A percentile compares a stretch with the other conserved stretches of the same genome.
phyloP scores from a whole-genome alignment of 2,888 invertebrate species.

The Lasioglossum villosulum region DNA sequence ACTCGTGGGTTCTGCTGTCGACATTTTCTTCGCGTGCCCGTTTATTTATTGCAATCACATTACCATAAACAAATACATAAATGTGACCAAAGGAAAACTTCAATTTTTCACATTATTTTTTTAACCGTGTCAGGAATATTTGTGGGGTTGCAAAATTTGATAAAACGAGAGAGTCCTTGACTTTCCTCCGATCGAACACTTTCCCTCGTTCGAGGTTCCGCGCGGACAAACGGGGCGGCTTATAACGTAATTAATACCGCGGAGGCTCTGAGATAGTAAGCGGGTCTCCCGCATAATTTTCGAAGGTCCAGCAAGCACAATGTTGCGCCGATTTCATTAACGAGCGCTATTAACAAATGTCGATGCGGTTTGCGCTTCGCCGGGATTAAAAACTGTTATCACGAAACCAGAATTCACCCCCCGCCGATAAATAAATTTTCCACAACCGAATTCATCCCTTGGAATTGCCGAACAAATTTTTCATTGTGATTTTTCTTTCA shows the following conservation, averaged over 20 bases:
- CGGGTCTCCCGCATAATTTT: constrained; percentile 13
- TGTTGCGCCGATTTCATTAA: constrained; percentile 21
- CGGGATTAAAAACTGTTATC: constrained; percentile 7
- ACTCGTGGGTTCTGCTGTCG: not conserved
- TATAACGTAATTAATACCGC: constrained; percentile 2
- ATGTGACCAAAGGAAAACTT: not conserved
- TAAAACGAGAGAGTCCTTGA: not conserved
- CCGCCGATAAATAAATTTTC: constrained; percentile 21
- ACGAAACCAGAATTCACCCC: not conserved
- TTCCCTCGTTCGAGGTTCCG: not conserved
- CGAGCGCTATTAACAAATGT: constrained; percentile 29
- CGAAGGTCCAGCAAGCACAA: not conserved
- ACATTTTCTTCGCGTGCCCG: not conserved
- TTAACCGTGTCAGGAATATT: too few species aligned
- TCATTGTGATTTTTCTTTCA: not conserved
- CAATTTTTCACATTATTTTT: too few species aligned
- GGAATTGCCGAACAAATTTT: too few species aligned
- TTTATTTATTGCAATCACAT: not conserved
- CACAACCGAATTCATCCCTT: constrained; percentile 5
- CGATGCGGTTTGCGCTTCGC: not conserved
- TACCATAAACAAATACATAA: not conserved
- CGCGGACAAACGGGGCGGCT: not conserved
- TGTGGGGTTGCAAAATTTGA: too few species aligned
- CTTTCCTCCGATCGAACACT: not conserved
- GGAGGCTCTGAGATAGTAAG: not conserved